Evolutionary conservation across 1,140 invertebrate species (phyloP), one percentile per base, ranked within the genome.

Genomic region (Diprion similis): DNA sequence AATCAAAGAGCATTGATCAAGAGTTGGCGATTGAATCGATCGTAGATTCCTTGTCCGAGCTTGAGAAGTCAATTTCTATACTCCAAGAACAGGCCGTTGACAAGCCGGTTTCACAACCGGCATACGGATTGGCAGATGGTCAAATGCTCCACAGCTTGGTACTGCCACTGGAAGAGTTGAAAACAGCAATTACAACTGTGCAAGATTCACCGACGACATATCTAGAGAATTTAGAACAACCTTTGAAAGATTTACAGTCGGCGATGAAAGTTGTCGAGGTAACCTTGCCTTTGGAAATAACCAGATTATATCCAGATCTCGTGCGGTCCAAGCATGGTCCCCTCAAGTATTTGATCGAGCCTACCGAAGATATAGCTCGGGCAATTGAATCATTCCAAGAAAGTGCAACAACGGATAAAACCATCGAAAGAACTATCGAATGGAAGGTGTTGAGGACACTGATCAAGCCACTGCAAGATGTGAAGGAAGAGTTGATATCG

Each of bases 1-100:
- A 76, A n/a, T 17, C 51, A 17, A 69, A 1, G 1, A 11, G n/a
- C n/a, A 46, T 46, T 7, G 71, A 76, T 6, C 68, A 80, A 4
- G 73, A 78, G 72, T 45, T 18, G 10, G 70, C n/a, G 45, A 70
- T 80, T 1, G 75, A 81, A 11, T 68, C 73, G 8, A 75, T 81
- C 8, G 74, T 78, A 0, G 77, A 81, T 1, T 78, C 80, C 0
- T 59, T 81, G 17, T 80, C 69, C 1, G 78, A 81, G 17, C 66
- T 81, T 6, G 80, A 81, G 9, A 76, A 73, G 46, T 71, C 65
- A n/a, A 78, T 81, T 37, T 72, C 51, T n/a, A 18, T 72, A 11
- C 51, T 72, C 9, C 18, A 68, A 47, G 83, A 85, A 71, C 71
- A 79, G 24, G 77, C 9, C 76, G 10, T 66, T 19, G 69, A 71